Evolutionary conservation across 92 coral and sea anemone genomes (phyloP).

Genomic region (Epizoanthus stellaris): DNA sequence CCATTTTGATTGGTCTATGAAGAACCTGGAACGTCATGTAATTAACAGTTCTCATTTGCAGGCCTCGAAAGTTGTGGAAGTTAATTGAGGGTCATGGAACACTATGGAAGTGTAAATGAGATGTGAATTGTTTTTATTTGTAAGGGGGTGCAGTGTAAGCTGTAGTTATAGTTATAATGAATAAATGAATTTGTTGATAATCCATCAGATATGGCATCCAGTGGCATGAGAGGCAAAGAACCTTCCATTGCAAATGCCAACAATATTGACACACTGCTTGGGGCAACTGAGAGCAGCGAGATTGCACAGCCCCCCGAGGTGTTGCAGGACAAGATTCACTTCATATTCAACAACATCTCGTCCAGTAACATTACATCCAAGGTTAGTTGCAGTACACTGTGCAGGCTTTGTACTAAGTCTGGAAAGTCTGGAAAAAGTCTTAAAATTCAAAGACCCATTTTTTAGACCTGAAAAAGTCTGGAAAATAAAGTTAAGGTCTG

Average conservation of each 20-base stretch:
- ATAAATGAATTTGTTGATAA: neutral
- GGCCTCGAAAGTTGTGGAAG: no score
- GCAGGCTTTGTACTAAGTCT: no score
- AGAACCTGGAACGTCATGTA: no score
- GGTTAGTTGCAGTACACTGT: constrained; percentile 48
- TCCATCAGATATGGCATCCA: constrained; percentile 53
- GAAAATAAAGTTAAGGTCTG: no score
- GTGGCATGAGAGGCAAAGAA: constrained; percentile 72
- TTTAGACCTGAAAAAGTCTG: no score
- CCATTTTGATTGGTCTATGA: no score
- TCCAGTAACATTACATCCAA: constrained; percentile 74
- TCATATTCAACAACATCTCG: constrained; percentile 94
- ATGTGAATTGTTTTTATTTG: neutral
- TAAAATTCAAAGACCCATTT: no score
- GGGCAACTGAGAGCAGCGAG: constrained; percentile 94
- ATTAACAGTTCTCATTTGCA: no score
- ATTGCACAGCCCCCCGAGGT: constrained; percentile 95
- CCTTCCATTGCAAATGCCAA: constrained; percentile 99
- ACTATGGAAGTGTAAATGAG: neutral
- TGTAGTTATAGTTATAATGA: neutral
- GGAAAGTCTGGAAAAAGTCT: no score
- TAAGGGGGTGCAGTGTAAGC: neutral
- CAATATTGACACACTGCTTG: constrained; percentile 94
- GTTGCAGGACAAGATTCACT: constrained; percentile 92
- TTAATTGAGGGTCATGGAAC: no score